Evolutionary conservation across 1,140 invertebrate species (phyloP), one percentile per base, ranked within the genome.

Genomic region (Trachymyrmex septentrionalis): DNA sequence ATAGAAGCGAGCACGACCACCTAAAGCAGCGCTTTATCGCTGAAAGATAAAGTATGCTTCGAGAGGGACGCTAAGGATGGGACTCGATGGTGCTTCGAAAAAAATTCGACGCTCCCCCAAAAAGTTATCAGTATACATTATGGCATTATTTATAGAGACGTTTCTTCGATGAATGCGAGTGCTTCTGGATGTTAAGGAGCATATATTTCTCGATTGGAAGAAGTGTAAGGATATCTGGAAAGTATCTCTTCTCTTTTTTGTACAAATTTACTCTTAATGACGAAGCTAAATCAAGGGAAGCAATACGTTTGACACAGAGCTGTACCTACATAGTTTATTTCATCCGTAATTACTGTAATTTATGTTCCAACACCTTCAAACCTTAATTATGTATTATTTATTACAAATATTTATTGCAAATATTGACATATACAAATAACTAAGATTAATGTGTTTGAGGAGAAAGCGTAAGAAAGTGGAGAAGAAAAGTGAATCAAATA

Each of bases 11-110:
- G 66, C 73, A 64, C 69, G 81, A 81, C 69, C 76, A 69, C 69
- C 89, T 72, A 75, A 82, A 86, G 89, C 89, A 84, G 76, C 61
- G 86, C 71, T 87, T 88, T 80, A 90, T 91, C 90, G 89, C 14
- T 30, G 72, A 78, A 86, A 86, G 87, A 91, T 88, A 90, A 90
- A 91, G 69, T 63, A 24, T 48, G 57, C 73, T 16, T 44, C 55
- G 19, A 57, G 66, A 67, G 63, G 53, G 53, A 14, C 10, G 14
- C 30, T 27, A 57, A 72, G 71, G 85, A 76, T 66, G 55, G 34
- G 44, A 53, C 73, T 86, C 44, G 63, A 50, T 53, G 81, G 14
- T 67, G 55, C 67, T 84, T 27, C 44, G 81, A 63, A 55, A 69
- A 38, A 69, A 85, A 80, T 78, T 85, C 48, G 27, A 66, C 24